Evolutionary conservation across 2,888 invertebrate species (phyloP).

Genomic region (Malthinus seriepunctatus): DNA sequence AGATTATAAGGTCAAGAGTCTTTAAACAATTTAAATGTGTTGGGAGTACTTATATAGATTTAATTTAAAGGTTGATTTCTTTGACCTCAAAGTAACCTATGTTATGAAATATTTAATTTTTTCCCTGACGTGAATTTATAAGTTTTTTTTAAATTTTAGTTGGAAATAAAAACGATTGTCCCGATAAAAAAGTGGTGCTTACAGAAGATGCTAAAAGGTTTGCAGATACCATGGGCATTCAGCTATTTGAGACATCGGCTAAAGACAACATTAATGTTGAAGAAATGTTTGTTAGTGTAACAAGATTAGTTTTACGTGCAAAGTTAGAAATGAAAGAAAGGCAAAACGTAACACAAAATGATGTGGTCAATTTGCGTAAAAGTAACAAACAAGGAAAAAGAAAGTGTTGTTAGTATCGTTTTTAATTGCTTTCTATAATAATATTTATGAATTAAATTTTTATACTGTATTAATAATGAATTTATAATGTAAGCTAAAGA

Average conservation of each 20-base stretch:
- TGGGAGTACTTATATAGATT: background rate
- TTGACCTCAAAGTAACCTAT: background rate
- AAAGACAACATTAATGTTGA: constrained; percentile 99
- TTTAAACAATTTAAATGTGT: background rate
- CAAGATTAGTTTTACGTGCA: constrained; percentile 79
- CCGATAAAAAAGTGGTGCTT: constrained; percentile 92
- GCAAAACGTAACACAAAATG: constrained; percentile 69
- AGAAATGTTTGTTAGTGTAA: constrained; percentile 85
- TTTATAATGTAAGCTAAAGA: background rate
- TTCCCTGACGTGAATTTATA: background rate
- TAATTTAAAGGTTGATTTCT: too few species aligned
- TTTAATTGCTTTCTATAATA: constrained; percentile 25
- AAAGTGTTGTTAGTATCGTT: constrained; percentile 59
- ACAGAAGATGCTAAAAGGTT: constrained; percentile 97
- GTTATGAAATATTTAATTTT: background rate
- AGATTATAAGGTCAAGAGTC: constrained; percentile 15
- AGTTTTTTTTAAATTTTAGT: constrained; percentile 61
- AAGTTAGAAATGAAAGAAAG: constrained; percentile 81
- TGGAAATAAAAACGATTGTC: constrained; percentile 96
- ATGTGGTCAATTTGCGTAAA: constrained; percentile 74
- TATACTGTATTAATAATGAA: background rate
- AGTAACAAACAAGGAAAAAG: constrained; percentile 65
- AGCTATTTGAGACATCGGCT: constrained; percentile 97
- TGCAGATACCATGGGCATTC: constrained; percentile 96
- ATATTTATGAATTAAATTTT: constrained; percentile 3